These are phyloP conservation scores for Oscarella lobularis DNA, from an alignment of 37 sponge, comb jelly and placozoan species.

Conservation along the genomic window DNA sequence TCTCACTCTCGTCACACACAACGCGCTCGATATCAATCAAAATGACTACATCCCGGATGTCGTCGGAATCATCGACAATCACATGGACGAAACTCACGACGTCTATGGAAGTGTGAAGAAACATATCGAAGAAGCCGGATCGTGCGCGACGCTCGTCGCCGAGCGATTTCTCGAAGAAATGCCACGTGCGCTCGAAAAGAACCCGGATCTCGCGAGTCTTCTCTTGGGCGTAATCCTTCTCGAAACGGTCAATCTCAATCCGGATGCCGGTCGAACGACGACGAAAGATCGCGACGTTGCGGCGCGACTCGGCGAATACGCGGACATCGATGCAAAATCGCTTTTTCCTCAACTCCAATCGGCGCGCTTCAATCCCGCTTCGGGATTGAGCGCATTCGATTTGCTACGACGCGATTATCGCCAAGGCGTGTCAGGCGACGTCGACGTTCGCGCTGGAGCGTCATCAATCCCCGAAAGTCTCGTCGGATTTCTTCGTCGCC, in stretches of 20 bases:
- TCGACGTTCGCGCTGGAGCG: neutral
- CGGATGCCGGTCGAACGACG: conserved; percentile 18
- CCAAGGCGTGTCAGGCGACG: neutral
- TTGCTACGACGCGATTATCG: neutral
- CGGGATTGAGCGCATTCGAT: neutral
- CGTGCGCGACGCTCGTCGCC: neutral
- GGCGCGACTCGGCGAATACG: neutral
- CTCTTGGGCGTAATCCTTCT: conserved; percentile 47
- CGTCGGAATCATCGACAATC: conserved; percentile 40
- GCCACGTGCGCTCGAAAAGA: conserved; percentile 2
- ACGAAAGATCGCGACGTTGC: conserved; percentile 29
- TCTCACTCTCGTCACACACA: conserved; percentile 55
- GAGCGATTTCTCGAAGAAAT: neutral
- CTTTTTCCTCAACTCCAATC: neutral
- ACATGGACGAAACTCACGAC: conserved; percentile 5
- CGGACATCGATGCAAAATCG: neutral
- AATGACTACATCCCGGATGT: conserved; percentile 12
- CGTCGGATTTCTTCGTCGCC: neutral
- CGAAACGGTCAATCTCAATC: conserved; percentile 42
- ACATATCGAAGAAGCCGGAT: conserved; percentile 23
- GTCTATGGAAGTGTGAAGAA: neutral
- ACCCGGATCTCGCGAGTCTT: conserved; percentile 16
- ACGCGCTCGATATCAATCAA: neutral
- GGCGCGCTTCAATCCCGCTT: neutral
- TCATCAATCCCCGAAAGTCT: neutral